A percentile compares a stretch with the other conserved stretches of the same genome.
Conservation (phyloP, 2,888 invertebrate species). For the Eupithecia dodoneata region DNA sequence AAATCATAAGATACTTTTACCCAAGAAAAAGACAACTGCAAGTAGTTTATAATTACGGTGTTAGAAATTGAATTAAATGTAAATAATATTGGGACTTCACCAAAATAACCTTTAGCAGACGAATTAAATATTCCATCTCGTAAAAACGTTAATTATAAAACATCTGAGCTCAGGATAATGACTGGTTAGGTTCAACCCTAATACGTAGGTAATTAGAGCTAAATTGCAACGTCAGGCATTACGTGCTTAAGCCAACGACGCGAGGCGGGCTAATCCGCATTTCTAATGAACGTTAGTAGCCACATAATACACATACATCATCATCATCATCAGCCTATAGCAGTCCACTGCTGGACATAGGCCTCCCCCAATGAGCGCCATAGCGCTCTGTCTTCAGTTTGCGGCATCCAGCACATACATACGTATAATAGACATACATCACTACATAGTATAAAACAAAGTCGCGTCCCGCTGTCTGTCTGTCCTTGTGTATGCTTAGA, state of each 20-base stretch:
- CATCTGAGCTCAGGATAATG: slow-evolving; percentile 6
- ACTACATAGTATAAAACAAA: too few relatives aligned
- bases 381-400: too few relatives aligned
- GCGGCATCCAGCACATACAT: too few relatives aligned
- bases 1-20: not conserved
- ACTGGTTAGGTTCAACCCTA: slow-evolving; percentile 16
- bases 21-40: not conserved
- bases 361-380: too few relatives aligned
- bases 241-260: slow-evolving; percentile 38
- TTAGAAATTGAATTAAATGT: not conserved
- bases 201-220: slow-evolving; percentile 24
- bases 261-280: slow-evolving; percentile 27
- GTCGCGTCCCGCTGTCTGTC: too few relatives aligned
- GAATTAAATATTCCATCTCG: not conserved
- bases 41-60: not conserved
- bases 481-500: too few relatives aligned
- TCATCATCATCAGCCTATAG: too few relatives aligned
- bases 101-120: not conserved
- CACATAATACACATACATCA: not conserved
- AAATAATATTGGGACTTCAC: not conserved
- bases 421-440: too few relatives aligned
- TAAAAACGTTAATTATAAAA: not conserved
- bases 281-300: slow-evolving; percentile 27
- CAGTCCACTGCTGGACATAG: too few relatives aligned
- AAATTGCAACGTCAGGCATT: slow-evolving; percentile 37